phyloP scores from a whole-genome alignment of 2,888 invertebrate species.

The Andrena trimmerana region DNA sequence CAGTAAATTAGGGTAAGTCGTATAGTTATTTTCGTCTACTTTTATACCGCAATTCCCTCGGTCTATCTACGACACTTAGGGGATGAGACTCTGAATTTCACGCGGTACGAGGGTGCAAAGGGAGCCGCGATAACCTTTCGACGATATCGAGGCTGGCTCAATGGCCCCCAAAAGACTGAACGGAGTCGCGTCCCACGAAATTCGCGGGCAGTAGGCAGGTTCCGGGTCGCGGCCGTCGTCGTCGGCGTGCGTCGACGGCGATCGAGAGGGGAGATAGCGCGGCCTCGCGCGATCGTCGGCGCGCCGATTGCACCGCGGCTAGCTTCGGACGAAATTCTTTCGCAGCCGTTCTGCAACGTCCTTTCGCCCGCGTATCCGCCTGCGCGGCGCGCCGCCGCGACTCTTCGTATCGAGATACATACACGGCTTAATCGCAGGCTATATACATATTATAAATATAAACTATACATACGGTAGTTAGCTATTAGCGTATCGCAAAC shows the following conservation, averaged over 20 bases:
- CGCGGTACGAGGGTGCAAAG: background rate
- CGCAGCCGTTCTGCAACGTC: constrained; percentile 21
- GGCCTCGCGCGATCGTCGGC: constrained; percentile 6
- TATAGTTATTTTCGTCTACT: constrained; percentile 66
- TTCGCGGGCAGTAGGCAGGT: background rate
- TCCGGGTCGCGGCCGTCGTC: constrained; percentile 6
- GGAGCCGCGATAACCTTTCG: too few species aligned
- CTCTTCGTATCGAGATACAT: constrained; percentile 52
- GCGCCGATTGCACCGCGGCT: constrained; percentile 6
- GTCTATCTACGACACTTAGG: constrained; percentile 32
- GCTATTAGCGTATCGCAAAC: constrained; percentile 46
- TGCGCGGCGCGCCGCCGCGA: constrained; percentile 49
- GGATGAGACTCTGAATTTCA: constrained; percentile 22
- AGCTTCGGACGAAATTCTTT: background rate
- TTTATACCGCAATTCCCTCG: constrained; percentile 57
- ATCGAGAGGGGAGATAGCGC: background rate
- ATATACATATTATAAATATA: constrained; percentile 55
- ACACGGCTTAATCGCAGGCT: constrained; percentile 75
- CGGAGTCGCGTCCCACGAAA: background rate
- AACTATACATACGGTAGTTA: constrained; percentile 73
- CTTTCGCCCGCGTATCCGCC: constrained; percentile 30
- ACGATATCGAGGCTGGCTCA: too few species aligned
- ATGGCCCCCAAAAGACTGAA: constrained; percentile 1
- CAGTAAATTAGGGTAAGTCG: constrained; percentile 42
- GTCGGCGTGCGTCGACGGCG: constrained; percentile 38